A percentile compares a stretch with the other conserved stretches of the same genome.
Evolutionary conservation across 2,113 vertebrate species (phyloP).

Genomic region (Nymphicus hollandicus): DNA sequence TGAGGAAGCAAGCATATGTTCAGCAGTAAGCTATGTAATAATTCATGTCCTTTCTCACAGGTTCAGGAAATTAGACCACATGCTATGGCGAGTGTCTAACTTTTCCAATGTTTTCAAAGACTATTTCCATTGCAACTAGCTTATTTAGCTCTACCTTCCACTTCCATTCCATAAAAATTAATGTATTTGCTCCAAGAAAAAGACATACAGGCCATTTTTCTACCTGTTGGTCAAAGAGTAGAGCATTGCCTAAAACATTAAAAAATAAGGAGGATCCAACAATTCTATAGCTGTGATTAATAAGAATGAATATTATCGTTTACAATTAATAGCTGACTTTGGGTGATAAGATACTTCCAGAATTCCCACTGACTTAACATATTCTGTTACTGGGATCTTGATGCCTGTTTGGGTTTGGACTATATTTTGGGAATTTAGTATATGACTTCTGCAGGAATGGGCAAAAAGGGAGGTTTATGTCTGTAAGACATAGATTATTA

Average conservation of each 20-base stretch:
- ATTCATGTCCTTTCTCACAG: conserved; percentile 46
- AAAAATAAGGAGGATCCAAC: not conserved
- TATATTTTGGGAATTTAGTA: not conserved
- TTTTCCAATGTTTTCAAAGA: conserved; percentile 60
- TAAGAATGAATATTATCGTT: not conserved
- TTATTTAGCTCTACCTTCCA: conserved; percentile 22
- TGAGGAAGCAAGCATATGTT: not conserved
- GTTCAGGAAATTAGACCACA: conserved; percentile 62
- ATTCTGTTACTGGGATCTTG: not conserved
- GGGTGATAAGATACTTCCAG: not conserved
- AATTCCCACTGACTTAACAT: not conserved
- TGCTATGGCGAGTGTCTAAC: conserved; percentile 25
- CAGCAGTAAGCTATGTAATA: conserved; percentile 2
- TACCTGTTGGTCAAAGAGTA: not conserved
- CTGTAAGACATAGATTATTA: not conserved
- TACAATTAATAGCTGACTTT: not conserved
- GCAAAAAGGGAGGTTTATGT: not conserved
- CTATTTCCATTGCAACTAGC: conserved; percentile 47
- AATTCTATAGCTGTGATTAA: not conserved
- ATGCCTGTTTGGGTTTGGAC: not conserved
- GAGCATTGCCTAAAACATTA: conserved; percentile 26
- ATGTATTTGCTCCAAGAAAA: conserved; percentile 53
- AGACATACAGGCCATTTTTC: not conserved
- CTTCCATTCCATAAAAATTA: conserved; percentile 47
- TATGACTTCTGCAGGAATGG: not conserved